Evolutionary conservation across 2,888 invertebrate species (phyloP).

Genomic region (Philopedon plagiatum): DNA sequence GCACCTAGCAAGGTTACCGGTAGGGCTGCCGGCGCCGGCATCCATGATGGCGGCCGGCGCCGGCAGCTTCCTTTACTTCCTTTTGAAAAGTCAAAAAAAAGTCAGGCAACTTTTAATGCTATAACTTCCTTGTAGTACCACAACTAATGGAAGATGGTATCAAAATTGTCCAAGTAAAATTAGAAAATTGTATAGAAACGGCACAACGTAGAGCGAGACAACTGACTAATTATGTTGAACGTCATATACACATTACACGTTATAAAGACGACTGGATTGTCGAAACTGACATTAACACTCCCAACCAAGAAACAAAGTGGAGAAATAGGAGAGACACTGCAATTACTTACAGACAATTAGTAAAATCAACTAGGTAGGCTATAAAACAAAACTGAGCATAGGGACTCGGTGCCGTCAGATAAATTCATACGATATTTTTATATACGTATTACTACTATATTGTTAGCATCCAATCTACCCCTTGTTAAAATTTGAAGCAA

Average conservation of each 20-base stretch:
- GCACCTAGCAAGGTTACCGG: too few species aligned
- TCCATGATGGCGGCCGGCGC: too few species aligned
- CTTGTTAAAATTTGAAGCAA: too few species aligned
- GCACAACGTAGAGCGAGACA: not conserved
- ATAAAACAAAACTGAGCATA: too few species aligned
- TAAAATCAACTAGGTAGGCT: slow-evolving; percentile 10
- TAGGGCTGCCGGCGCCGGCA: too few species aligned
- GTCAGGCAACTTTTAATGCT: too few species aligned
- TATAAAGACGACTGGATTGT: slow-evolving; percentile 1
- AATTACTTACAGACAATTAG: slow-evolving; percentile 6
- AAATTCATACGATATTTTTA: too few species aligned
- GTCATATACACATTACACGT: not conserved
- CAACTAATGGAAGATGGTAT: not conserved
- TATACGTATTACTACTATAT: too few species aligned
- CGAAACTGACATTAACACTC: not conserved
- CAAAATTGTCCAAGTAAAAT: not conserved
- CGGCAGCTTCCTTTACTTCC: too few species aligned
- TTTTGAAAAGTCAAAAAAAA: too few species aligned
- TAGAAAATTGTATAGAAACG: not conserved
- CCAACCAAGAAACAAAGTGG: slow-evolving; percentile 4
- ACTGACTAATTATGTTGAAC: not conserved
- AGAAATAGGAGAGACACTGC: not conserved
- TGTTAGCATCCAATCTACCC: too few species aligned
- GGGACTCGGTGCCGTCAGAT: too few species aligned
- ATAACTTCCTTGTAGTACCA: slow-evolving; percentile 7